Base-by-base conservation (phyloP, 2,888 invertebrate genomes). In the Neoaliturus tenellus region DNA sequence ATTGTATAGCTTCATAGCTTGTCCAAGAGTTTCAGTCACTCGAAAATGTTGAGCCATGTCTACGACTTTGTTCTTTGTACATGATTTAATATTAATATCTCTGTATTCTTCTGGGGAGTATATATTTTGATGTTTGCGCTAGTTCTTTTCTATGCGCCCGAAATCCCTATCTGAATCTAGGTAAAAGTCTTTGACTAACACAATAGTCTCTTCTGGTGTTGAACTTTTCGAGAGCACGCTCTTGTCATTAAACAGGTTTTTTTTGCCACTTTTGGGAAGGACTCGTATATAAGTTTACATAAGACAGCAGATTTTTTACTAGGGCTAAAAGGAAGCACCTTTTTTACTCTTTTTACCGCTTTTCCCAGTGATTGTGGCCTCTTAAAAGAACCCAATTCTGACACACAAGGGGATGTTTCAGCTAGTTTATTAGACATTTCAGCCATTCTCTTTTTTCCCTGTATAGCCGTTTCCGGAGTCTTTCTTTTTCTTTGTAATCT, bases 141-240 rank as follows among this genome's bases (percentile, higher is more conserved):
- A n/a, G 80, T 44, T 87, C 85, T 85, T 89, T 86, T 89, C 88
- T 48, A 89, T 89, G 23, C 87, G 83, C 44, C 88, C 88, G 87
- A 89, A 89, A 87, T 89, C 88, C 83, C 89, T 48, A 83, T 89
- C 89, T 28, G 88, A 89, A 85, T 89, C 89, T 55, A 89, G 82
- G 86, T 88, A 89, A 6, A n/a, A n/a, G n/a, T n/a, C n/a, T n/a
- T n/a, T n/a, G n/a, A n/a, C n/a, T n/a, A n/a, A n/a, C n/a, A n/a
- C n/a, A n/a, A n/a, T n/a, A n/a, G n/a, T n/a, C n/a, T n/a, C n/a
- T n/a, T n/a, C n/a, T n/a, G n/a, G n/a, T n/a, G n/a, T n/a, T n/a
- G n/a, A n/a, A n/a, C n/a, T n/a, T n/a, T n/a, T n/a, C n/a, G n/a
- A n/a, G n/a, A n/a, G n/a, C n/a, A n/a, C n/a, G n/a, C n/a, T n/a